A percentile compares a stretch with the other conserved stretches of the same genome.
These are phyloP conservation scores for Pteropus rufus DNA, from an alignment of 2,797 vertebrate species.

Conservation along the genomic window DNA sequence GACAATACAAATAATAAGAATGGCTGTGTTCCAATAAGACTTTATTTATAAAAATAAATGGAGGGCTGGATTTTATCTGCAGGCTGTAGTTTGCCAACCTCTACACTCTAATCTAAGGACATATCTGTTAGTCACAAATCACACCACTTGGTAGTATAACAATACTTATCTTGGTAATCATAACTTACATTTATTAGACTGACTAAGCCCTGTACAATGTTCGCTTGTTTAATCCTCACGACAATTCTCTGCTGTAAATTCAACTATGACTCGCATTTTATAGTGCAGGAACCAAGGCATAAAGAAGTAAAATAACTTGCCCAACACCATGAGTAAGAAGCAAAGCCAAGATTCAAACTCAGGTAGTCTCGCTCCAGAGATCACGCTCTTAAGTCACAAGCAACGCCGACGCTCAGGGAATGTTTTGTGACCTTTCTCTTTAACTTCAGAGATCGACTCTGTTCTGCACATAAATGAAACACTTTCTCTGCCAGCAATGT, in stretches of 20 bases:
- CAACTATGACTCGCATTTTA: background rate
- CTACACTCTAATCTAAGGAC: background rate
- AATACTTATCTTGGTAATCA: background rate
- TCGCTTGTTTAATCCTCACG: background rate
- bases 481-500: background rate
- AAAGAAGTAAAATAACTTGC: background rate
- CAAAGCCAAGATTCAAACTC: background rate
- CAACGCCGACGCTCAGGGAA: background rate
- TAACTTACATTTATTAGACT: background rate
- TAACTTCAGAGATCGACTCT: background rate
- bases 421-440: background rate
- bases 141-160: background rate
- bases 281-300: background rate
- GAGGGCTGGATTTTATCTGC: background rate
- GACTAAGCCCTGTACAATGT: background rate
- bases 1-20: background rate
- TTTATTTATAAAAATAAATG: background rate
- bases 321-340: background rate
- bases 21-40: background rate
- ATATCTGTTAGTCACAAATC: constrained; percentile 13
- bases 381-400: background rate
- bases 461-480: background rate
- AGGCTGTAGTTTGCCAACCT: background rate
- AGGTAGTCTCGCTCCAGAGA: background rate
- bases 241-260: background rate